Evolutionary conservation across 2,888 invertebrate genomes (phyloP), one percentile per base, ranked within the genome.

Genomic region (Trachelus troglodyta): DNA sequence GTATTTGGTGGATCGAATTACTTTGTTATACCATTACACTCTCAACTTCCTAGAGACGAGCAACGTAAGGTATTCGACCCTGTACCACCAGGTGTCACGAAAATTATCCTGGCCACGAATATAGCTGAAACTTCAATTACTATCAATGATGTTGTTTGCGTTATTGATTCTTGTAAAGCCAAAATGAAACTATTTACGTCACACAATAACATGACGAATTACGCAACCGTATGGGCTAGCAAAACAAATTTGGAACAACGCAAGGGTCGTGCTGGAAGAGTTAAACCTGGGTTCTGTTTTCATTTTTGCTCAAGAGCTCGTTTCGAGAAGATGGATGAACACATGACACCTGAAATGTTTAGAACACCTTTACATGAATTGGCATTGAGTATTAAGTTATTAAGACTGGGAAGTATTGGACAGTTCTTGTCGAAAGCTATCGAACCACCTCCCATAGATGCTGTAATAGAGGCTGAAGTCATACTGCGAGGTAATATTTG

Each of bases 91-190:
- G 95, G 96, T 11, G 95, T 98, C 11, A 97, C 96, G 3, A 99
- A 99, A 94, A 96, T 99, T 77, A 99, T 99, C 87, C 92, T 99
- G 30, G 96, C 99, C 0, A 99, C 99, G 3, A 99, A 99, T 91
- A 99, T 99, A 88, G 99, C 99, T 0, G 99, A 99, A 92, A 98
- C 99, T 0, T 98, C 98, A 11, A 97, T 99, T 84, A 99, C 99
- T 0, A 99, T 99, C 84, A 97, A 99, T 92, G 99, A 99, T 89
- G 98, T 99, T 3, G 98, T 99, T 1, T 99, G 96, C 92, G 99
- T 99, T 0, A 97, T 99, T 80, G 99, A 99, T 91, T 97, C 97
- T 73, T 98, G 99, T 93, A 98, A 99, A 92, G 97, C 98, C 0
- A 98, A 99, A 91, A 97, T 99, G 95, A 99, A 99, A 90, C 93